phyloP scores from a whole-genome alignment of 2,888 invertebrate species.

The Brenthis daphne region DNA sequence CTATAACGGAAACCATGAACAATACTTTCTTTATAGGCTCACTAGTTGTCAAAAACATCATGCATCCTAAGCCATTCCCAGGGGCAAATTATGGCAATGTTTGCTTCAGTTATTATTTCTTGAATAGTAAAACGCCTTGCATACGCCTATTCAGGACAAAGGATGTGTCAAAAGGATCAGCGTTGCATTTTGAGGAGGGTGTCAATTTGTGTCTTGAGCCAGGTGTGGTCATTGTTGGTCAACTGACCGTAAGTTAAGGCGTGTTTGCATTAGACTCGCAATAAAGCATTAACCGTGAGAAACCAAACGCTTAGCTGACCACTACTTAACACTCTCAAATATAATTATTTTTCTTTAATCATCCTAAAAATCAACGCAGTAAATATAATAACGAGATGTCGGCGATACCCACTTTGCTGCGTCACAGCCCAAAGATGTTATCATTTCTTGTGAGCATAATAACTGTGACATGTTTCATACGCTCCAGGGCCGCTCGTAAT shows the following conservation, averaged over 20 bases:
- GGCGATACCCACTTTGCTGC: conserved; percentile 62
- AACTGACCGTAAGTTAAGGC: conserved; percentile 70
- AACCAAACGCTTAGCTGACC: conserved; percentile 47
- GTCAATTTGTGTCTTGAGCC: conserved; percentile 67
- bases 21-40: conserved; percentile 59
- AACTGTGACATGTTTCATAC: conserved; percentile 79
- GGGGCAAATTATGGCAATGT: conserved; percentile 71
- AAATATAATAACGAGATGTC: conserved; percentile 57
- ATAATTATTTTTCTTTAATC: conserved; percentile 51
- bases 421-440: conserved; percentile 73
- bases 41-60: conserved; percentile 75
- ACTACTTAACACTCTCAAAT: conserved; percentile 21
- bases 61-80: conserved; percentile 62
- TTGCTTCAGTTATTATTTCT: conserved; percentile 68
- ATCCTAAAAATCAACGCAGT: conserved; percentile 60
- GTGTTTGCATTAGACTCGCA: conserved; percentile 68
- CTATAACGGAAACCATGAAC: conserved; percentile 59
- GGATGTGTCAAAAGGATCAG: conserved; percentile 63
- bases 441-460: conserved; percentile 78
- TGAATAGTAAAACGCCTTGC: conserved; percentile 58
- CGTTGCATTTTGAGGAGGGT: conserved; percentile 66
- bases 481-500: conserved; percentile 73
- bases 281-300: conserved; percentile 72
- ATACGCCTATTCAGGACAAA: conserved; percentile 69
- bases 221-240: conserved; percentile 73